Conservation (phyloP, 1,140 invertebrate genomes). For the Ridgeia piscesae region DNA sequence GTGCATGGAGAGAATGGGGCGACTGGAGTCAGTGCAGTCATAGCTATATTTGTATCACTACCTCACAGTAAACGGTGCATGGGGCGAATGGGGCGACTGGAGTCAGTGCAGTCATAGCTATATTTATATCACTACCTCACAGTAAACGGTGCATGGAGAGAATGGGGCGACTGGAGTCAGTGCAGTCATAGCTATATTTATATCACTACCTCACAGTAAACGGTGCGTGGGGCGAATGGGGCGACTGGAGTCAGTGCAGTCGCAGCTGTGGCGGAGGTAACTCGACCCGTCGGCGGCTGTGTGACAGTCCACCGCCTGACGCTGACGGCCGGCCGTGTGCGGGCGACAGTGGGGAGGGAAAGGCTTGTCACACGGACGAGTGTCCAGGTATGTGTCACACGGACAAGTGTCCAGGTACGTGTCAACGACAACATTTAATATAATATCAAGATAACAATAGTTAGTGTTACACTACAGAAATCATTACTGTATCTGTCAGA, state of each 20-base stretch:
- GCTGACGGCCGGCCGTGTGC: slow-evolving; percentile 41
- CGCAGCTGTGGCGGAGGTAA: slow-evolving; percentile 44
- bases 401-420: background rate
- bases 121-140: background rate
- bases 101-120: slow-evolving; percentile 43
- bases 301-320: slow-evolving; percentile 46
- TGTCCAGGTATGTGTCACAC: background rate
- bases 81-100: slow-evolving; percentile 50
- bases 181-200: slow-evolving; percentile 43
- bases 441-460: background rate
- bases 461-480: background rate
- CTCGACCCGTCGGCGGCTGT: slow-evolving; percentile 38
- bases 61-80: slow-evolving; percentile 39
- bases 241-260: slow-evolving; percentile 45
- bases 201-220: slow-evolving; percentile 22
- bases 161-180: slow-evolving; percentile 44
- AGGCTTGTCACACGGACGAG: slow-evolving; percentile 22
- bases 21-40: slow-evolving; percentile 44
- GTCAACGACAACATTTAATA: background rate
- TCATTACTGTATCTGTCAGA: background rate
- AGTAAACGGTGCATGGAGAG: slow-evolving; percentile 45
- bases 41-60: slow-evolving; percentile 32
- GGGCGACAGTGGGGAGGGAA: slow-evolving; percentile 34
- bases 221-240: slow-evolving; percentile 51
- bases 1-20: slow-evolving; percentile 49